Evolutionary conservation across 2,797 vertebrate species (phyloP).

Genomic region (Acestrorhynchus altus): DNA sequence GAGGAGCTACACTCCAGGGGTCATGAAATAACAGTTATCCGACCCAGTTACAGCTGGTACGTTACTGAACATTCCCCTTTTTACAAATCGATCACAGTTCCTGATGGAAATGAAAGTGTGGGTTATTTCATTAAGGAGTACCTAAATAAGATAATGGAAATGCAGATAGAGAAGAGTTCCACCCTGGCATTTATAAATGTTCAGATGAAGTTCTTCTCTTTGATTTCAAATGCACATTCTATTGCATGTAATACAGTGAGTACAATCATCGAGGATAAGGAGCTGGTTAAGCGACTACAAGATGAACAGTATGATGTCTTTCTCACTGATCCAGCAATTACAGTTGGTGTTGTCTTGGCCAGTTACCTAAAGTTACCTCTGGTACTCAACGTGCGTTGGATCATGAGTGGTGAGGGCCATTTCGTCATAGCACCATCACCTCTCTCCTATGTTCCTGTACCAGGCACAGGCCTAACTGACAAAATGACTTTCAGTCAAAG

Average conservation of each 20-base stretch:
- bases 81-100: constrained; percentile 65
- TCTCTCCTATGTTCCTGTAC: constrained; percentile 72
- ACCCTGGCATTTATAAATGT: constrained; percentile 63
- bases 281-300: constrained; percentile 59
- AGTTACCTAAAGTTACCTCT: constrained; percentile 75
- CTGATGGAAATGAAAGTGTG: background rate
- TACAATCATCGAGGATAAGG: constrained; percentile 62
- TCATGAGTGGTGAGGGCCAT: constrained; percentile 72
- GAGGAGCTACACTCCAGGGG: constrained; percentile 72
- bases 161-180: constrained; percentile 64
- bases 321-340: constrained; percentile 72
- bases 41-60: constrained; percentile 68
- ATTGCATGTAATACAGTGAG: constrained; percentile 21
- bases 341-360: constrained; percentile 66
- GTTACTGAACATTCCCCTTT: constrained; percentile 69
- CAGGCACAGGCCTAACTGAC: constrained; percentile 71
- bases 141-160: constrained; percentile 56
- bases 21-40: constrained; percentile 72
- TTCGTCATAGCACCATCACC: constrained; percentile 74
- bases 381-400: constrained; percentile 76
- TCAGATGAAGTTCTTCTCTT: constrained; percentile 59
- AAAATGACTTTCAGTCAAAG: constrained; percentile 75
- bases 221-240: constrained; percentile 60
- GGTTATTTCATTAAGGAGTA: constrained; percentile 60
- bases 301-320: constrained; percentile 72